Percentiles rank a stretch among this genome's conserved stretches.
These are phyloP conservation scores for Passer domesticus DNA, from an alignment of 2,113 vertebrate species.

Conservation along the genomic window DNA sequence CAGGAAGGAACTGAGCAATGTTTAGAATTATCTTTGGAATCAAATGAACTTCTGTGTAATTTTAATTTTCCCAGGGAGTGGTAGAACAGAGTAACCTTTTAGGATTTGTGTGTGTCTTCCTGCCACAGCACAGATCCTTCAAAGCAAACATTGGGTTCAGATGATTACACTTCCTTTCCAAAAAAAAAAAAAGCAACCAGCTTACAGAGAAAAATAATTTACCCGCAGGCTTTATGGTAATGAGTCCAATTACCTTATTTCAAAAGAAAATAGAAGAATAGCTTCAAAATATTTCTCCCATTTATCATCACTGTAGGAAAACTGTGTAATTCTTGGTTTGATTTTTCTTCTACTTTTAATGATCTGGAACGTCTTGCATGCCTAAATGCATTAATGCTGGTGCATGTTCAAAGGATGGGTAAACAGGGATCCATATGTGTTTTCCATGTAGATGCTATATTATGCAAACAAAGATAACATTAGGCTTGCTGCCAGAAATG, in stretches of 20 bases:
- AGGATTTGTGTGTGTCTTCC: background rate
- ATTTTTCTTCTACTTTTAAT: conserved; percentile 6
- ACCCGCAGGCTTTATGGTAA: conserved; percentile 33
- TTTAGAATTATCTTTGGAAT: background rate
- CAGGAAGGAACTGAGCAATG: background rate
- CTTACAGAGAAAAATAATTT: conserved; percentile 31
- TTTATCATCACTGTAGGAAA: conserved; percentile 12
- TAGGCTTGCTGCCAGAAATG: background rate
- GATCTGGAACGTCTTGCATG: background rate
- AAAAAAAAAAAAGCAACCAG: background rate
- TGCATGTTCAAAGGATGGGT: background rate
- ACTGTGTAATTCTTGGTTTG: background rate
- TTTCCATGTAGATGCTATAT: conserved; percentile 1
- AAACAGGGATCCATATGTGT: background rate
- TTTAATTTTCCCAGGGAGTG: conserved; percentile 4
- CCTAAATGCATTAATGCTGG: background rate
- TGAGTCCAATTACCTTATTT: conserved; percentile 56
- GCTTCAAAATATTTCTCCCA: conserved; percentile 16
- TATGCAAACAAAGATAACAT: background rate
- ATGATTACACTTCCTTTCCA: background rate
- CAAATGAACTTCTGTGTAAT: background rate
- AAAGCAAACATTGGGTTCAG: background rate
- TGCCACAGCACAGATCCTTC: background rate
- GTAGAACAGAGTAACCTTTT: background rate
- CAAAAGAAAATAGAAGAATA: conserved; percentile 42